Percentiles rank a stretch among this genome's conserved stretches.
Conservation (phyloP, 2,888 invertebrate species). For the Physocephala rufipes region DNA sequence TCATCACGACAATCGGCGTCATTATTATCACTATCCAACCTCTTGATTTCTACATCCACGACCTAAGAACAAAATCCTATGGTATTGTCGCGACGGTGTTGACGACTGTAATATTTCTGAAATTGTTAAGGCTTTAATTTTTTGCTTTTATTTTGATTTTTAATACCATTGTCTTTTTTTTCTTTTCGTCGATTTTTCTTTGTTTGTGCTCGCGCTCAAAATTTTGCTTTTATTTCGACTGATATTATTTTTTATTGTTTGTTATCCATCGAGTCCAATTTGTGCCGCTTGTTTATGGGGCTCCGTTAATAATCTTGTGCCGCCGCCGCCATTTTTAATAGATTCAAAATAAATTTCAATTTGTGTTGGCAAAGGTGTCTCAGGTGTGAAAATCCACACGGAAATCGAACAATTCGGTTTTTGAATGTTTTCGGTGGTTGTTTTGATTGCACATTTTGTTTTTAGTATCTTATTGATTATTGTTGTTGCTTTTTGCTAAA, state of each 20-base stretch:
- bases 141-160: not conserved
- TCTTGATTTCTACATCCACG: too few relatives aligned
- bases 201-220: too few relatives aligned
- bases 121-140: too few relatives aligned
- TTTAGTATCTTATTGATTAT: not conserved
- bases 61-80: too few relatives aligned
- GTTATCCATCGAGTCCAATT: conserved; percentile 4
- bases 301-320: not conserved
- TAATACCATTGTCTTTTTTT: not conserved
- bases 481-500: conserved; percentile 31
- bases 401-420: conserved; percentile 44
- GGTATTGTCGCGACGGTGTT: too few relatives aligned
- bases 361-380: conserved; percentile 53
- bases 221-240: too few relatives aligned
- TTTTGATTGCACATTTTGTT: not conserved
- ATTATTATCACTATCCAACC: too few relatives aligned
- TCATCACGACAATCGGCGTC: too few relatives aligned
- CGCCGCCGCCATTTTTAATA: conserved; percentile 39
- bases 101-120: too few relatives aligned
- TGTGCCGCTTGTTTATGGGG: conserved; percentile 12
- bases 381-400: conserved; percentile 61
- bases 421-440: not conserved
- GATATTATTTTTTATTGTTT: too few relatives aligned
- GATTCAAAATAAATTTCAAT: conserved; percentile 42
- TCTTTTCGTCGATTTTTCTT: not conserved